These are phyloP conservation scores for Cyrtorhinus lividipennis DNA, from an alignment of 1,140 invertebrate genomes.

Conservation along the genomic window DNA sequence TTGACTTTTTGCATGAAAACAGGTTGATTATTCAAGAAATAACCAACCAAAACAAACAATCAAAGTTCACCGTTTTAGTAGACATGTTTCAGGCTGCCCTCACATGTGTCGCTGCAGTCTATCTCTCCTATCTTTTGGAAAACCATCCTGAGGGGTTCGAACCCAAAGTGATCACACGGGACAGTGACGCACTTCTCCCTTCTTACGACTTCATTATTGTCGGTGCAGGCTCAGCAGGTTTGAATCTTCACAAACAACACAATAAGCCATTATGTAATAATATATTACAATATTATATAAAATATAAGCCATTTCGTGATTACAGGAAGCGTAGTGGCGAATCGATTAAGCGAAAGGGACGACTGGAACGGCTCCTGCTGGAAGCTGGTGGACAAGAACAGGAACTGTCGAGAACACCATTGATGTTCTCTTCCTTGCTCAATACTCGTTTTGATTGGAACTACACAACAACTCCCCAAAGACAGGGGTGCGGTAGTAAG, in stretches of 20 bases:
- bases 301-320: not conserved
- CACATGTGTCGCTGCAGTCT: too few relatives aligned
- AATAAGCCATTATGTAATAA: too few relatives aligned
- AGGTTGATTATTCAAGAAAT: too few relatives aligned
- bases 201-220: not conserved
- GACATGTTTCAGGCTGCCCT: too few relatives aligned
- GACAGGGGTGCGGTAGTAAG: too few relatives aligned
- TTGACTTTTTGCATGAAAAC: too few relatives aligned
- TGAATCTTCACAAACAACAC: not conserved
- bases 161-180: not conserved
- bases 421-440: not conserved
- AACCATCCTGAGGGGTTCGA: not conserved
- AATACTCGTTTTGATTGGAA: constrained; percentile 41
- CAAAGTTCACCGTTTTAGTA: too few relatives aligned
- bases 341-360: constrained; percentile 11
- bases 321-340: constrained; percentile 13
- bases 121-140: not conserved
- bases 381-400: constrained; percentile 14
- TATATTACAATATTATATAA: not conserved
- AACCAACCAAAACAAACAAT: too few relatives aligned
- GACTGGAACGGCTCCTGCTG: constrained; percentile 16
- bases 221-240: not conserved
- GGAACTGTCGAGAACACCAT: not conserved
- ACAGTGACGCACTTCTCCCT: not conserved
- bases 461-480: constrained; percentile 44